Evolutionary conservation across 2,888 invertebrate species (phyloP).

Genomic region (Drosophila borealis): DNA sequence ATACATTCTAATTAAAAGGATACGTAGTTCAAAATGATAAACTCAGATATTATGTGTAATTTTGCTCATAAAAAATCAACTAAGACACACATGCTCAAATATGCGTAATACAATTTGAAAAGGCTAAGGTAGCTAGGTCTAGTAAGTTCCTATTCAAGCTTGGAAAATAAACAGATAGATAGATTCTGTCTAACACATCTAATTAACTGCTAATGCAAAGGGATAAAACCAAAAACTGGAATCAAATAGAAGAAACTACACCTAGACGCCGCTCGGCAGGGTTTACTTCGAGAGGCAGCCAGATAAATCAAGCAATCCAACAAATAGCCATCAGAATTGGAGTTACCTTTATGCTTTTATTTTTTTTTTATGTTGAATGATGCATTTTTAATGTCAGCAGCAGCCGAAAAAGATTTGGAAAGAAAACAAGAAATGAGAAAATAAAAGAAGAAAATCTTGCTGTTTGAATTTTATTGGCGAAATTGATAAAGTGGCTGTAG

Average conservation of each 20-base stretch:
- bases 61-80: too few relatives aligned
- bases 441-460: slow-evolving; percentile 42
- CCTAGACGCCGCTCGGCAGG: slow-evolving; percentile 12
- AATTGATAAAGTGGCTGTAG: slow-evolving; percentile 77
- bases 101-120: too few relatives aligned
- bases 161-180: too few relatives aligned
- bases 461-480: slow-evolving; percentile 75
- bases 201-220: slow-evolving; percentile 24
- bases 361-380: slow-evolving; percentile 55
- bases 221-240: not conserved
- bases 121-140: too few relatives aligned
- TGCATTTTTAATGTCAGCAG: slow-evolving; percentile 54
- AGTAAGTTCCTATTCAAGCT: too few relatives aligned
- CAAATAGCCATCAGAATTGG: slow-evolving; percentile 20
- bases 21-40: too few relatives aligned
- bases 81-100: too few relatives aligned
- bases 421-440: slow-evolving; percentile 23
- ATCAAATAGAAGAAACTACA: not conserved
- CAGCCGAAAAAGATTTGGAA: slow-evolving; percentile 28
- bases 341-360: slow-evolving; percentile 1
- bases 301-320: slow-evolving; percentile 33
- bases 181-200: too few relatives aligned
- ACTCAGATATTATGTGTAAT: too few relatives aligned
- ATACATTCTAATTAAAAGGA: too few relatives aligned
- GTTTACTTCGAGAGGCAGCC: not conserved